Percentiles rank a stretch among this genome's conserved stretches.
phyloP scores from a whole-genome alignment of 2,888 invertebrate genomes.

The Euplexia lucipara region DNA sequence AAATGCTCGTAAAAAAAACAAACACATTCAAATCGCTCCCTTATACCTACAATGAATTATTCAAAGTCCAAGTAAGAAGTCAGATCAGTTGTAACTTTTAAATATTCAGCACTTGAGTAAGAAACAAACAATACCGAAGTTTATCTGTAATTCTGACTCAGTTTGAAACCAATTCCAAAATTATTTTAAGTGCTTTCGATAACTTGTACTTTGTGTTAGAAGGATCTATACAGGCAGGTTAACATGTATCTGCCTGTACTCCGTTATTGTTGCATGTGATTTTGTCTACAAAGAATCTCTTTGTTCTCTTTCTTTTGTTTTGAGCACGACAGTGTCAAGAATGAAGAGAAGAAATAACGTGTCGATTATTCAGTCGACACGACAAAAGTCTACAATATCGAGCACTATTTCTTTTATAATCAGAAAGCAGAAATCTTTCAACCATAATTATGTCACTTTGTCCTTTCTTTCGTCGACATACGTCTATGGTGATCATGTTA shows the following conservation, averaged over 20 bases:
- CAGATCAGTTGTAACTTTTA: constrained; percentile 8
- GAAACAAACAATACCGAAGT: constrained; percentile 40
- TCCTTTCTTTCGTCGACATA: no score
- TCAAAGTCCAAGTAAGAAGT: constrained; percentile 26
- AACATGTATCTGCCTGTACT: constrained; percentile 6
- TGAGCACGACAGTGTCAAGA: no score
- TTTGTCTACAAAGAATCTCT: no score
- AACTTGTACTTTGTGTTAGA: constrained; percentile 28
- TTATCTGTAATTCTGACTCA: constrained; percentile 10
- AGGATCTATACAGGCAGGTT: constrained; percentile 9
- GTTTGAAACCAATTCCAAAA: constrained; percentile 21
- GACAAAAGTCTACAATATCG: no score
- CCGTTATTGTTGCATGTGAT: no score
- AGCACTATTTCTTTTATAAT: no score
- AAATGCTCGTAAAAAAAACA: constrained; percentile 13
- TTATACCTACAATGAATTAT: constrained; percentile 19
- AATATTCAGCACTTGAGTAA: constrained; percentile 33
- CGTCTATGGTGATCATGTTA: no score
- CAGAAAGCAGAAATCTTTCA: no score
- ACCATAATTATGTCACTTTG: no score
- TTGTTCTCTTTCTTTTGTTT: no score
- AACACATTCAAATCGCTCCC: constrained; percentile 16
- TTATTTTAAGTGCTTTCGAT: constrained; percentile 25
- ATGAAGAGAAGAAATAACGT: no score
- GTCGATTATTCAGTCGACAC: no score